Base-by-base conservation (phyloP, 2,113 vertebrate species). In the Nothoprocta pentlandii region DNA sequence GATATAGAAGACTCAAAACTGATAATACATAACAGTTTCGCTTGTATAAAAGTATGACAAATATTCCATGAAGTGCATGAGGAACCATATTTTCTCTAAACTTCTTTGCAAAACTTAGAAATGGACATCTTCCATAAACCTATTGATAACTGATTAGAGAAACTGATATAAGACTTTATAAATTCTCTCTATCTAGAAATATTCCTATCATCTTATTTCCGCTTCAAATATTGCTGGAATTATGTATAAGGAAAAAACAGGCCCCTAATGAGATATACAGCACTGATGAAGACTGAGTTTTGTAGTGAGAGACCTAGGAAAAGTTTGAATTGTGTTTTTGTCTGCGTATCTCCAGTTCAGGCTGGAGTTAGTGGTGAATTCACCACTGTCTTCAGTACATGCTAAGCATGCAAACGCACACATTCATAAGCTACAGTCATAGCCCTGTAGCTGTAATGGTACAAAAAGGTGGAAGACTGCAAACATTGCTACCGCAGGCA, bases 1-100 rank as follows among this genome's bases (percentile, higher is more conserved):
- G 79, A 81, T 23, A 83, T 9, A 7, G 82, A 88, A 93, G 69
- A 71, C 87, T 75, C 85, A 87, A 94, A 93, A 85, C 75, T 63
- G 94, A 89, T 28, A n/a, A n/a, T 34, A 53, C 32, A 69, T 32
- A 73, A 44, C 23, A 76, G 32, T 87, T 89, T 89, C 39, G 64
- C 15, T 25, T 30, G 66, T 79, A 68, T 34, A 92, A 92, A 80
- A 54, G 32, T 30, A 63, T 12, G 49, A 41, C 12, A 66, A 62
- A 53, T 67, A 26, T 77, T 83, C 51, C 66, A 1, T 69, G 59
- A 83, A 82, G n/a, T 28, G 11, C 25, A 68, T 4, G 17, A 71
- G 36, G 32, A 28, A 30, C 11, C 21, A 6, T 36, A 28, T 80
- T 56, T 23, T 0, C 44, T 17, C 2, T 44, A 20, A 84, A 91